Evolutionary conservation across 1,140 invertebrate genomes (phyloP).

Genomic region (Drosophila persimilis): DNA sequence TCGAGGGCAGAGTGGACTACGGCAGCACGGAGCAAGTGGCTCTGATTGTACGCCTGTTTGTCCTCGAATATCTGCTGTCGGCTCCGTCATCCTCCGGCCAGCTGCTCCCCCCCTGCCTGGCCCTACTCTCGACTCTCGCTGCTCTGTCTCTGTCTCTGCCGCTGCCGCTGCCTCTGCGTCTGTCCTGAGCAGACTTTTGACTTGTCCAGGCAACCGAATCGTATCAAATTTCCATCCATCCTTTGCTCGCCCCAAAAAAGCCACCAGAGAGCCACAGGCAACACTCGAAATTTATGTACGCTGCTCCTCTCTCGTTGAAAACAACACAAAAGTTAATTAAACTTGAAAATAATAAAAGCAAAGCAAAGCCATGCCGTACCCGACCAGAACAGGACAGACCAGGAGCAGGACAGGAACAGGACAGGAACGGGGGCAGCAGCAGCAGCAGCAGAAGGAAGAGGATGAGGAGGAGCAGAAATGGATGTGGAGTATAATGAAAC

Average conservation of each 20-base stretch:
- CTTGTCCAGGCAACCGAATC: slow-evolving; percentile 42
- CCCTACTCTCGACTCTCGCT: background rate
- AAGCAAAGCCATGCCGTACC: slow-evolving; percentile 22
- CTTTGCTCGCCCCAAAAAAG: slow-evolving; percentile 33
- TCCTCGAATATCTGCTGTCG: slow-evolving; percentile 13
- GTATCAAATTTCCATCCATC: slow-evolving; percentile 67
- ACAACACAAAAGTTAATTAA: slow-evolving; percentile 79
- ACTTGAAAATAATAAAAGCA: slow-evolving; percentile 81
- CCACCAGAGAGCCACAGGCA: slow-evolving; percentile 52
- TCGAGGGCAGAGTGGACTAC: slow-evolving; percentile 11
- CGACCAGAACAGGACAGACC: slow-evolving; percentile 21
- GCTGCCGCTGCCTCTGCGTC: too few species aligned
- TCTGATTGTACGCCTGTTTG: slow-evolving; percentile 26
- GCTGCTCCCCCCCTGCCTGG: background rate
- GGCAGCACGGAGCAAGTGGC: slow-evolving; percentile 15
- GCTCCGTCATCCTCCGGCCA: background rate
- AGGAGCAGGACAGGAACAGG: slow-evolving; percentile 19
- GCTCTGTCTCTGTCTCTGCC: background rate
- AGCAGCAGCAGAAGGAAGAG: slow-evolving; percentile 11
- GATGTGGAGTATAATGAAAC: slow-evolving; percentile 66
- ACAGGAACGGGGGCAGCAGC: slow-evolving; percentile 17
- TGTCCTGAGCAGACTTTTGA: slow-evolving; percentile 23
- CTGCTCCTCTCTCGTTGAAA: slow-evolving; percentile 46
- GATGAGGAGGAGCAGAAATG: background rate
- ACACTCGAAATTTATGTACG: slow-evolving; percentile 71